phyloP scores from a whole-genome alignment of 2,888 invertebrate genomes.

The Eutolmus rufibarbis region DNA sequence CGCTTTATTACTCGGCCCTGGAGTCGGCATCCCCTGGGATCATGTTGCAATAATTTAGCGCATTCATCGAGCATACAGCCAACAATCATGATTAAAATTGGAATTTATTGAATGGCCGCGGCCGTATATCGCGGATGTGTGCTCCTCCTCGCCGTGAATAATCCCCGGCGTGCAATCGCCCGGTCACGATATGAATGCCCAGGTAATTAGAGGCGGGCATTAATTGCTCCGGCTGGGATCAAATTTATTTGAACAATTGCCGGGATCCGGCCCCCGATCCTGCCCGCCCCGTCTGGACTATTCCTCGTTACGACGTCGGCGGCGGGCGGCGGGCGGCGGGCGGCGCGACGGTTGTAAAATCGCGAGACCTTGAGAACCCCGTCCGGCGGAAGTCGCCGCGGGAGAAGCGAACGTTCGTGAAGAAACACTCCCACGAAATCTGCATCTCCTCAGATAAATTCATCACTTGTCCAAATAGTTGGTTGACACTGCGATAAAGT shows the following conservation, averaged over 20 bases:
- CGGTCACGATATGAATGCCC: constrained; percentile 25
- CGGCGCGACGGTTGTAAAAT: not conserved
- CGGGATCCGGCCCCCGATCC: not conserved
- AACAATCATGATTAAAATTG: constrained; percentile 45
- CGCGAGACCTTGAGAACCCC: constrained; percentile 1
- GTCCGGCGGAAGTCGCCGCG: not conserved
- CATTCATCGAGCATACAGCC: constrained; percentile 18
- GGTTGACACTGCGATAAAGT: constrained; percentile 23
- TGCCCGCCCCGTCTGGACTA: not conserved
- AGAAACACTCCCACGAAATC: constrained; percentile 8
- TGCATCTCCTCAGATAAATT: constrained; percentile 28
- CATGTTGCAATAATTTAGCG: constrained; percentile 46
- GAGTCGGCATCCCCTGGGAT: constrained; percentile 14
- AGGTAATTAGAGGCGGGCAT: constrained; percentile 33
- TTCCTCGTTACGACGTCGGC: not conserved
- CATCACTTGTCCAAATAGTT: constrained; percentile 33
- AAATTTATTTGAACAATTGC: constrained; percentile 23
- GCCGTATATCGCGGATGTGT: not conserved
- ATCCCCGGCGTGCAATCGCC: constrained; percentile 1
- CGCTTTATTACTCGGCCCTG: constrained; percentile 45
- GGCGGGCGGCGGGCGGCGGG: no score
- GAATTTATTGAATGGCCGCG: constrained; percentile 46
- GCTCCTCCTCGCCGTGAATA: constrained; percentile 27
- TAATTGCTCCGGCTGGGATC: constrained; percentile 4
- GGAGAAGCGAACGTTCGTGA: not conserved